Conservation (phyloP, 2,113 vertebrate genomes). For the Egretta garzetta region DNA sequence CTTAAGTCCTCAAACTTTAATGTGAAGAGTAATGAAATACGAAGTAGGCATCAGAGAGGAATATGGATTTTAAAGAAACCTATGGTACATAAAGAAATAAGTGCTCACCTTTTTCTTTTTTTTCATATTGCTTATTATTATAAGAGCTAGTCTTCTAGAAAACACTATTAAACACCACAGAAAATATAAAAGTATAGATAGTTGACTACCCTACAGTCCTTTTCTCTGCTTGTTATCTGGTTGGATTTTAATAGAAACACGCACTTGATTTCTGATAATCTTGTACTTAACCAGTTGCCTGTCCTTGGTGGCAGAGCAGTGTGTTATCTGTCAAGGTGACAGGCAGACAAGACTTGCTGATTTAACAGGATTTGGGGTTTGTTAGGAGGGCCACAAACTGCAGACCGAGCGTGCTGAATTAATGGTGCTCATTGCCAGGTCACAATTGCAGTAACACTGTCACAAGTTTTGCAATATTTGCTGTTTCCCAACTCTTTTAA, state of each 20-base stretch:
- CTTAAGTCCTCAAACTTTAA: not conserved
- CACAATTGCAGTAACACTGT: not conserved
- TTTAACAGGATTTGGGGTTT: not conserved
- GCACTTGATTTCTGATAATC: not conserved
- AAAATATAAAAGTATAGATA: not conserved
- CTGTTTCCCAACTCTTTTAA: constrained; percentile 7
- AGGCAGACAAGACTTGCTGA: not conserved
- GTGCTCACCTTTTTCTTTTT: not conserved
- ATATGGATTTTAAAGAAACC: not conserved
- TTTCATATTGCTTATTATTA: not conserved
- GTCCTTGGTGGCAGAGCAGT: not conserved
- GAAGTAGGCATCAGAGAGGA: not conserved
- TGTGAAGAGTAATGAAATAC: not conserved
- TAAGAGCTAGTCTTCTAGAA: not conserved
- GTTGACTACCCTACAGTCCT: not conserved
- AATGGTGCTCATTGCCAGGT: not conserved
- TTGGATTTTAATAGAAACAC: not conserved
- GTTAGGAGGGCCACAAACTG: not conserved
- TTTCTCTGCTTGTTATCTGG: not conserved
- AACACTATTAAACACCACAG: not conserved
- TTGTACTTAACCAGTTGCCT: not conserved
- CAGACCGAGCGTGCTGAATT: not conserved
- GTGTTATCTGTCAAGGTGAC: not conserved
- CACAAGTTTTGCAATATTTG: constrained; percentile 41
- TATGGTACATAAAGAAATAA: not conserved